Evolutionary conservation across 2,797 vertebrate species (phyloP), one percentile per base, ranked within the genome.

Genomic region (Tympanoctomys barrerae): DNA sequence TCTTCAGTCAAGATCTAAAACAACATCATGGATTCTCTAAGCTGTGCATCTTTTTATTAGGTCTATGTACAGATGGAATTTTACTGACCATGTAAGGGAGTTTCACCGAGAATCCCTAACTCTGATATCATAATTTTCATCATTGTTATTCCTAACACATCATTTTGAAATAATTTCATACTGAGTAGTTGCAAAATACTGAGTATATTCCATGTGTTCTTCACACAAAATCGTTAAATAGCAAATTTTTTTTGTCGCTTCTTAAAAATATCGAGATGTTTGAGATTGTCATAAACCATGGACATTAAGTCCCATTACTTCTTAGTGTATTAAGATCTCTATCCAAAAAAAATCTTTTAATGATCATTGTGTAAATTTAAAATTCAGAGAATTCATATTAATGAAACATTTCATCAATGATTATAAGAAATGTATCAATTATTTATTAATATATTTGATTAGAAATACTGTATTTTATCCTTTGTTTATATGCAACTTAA

Each of bases 211-310:
- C 19, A 54, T 54, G 46, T 54, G 28, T 0, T 26, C 24, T 52
- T 61, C 18, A 28, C 8, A 87, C 0, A 80, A 36, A 84, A 73
- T 70, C 2, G 16, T 19, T 82, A 62, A 90, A 78, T 66, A 9
- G 66, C 68, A 52, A 13, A 7, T 62, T 33, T 18, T n/a, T 16
- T 70, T 36, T 70, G 19, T 78, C 9, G 36, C 14, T 59, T 7
- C 82, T 85, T 46, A 31, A 11, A 86, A 91, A 90, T 28, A 9
- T 64, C 73, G 21, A 94, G 66, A 89, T 71, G 87, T 78, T 80
- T 87, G 16, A 68, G 22, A 80, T 75, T 75, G 2, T 46, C 39
- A 42, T 21, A 83, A 49, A 11, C 46, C 16, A 52, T 11, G 80
- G 24, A n/a, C 6, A 12, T 24, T 8, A 46, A 54, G 26, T 31